phyloP scores from a whole-genome alignment of 2,797 vertebrate genomes.

The Sebastes diploproa region DNA sequence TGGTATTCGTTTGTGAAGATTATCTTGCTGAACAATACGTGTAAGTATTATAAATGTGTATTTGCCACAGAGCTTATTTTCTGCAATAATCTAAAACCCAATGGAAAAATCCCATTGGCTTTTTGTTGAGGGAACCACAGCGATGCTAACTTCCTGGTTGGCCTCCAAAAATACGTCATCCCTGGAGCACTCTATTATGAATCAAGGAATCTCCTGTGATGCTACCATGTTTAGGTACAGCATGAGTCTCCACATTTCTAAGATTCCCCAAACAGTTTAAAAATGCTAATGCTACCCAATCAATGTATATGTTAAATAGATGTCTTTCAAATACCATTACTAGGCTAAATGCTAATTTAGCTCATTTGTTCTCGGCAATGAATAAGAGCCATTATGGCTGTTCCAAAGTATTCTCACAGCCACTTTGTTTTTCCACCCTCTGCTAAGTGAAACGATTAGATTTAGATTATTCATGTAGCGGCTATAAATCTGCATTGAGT shows the following conservation, averaged over 20 bases:
- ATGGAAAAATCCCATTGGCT: no score
- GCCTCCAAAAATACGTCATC: no score
- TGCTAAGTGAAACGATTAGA: conserved; percentile 45
- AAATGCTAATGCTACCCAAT: neutral
- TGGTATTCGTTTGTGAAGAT: no score
- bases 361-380: conserved; percentile 19
- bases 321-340: conserved; percentile 11
- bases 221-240: neutral
- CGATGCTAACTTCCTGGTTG: no score
- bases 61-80: no score
- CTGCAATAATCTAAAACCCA: no score
- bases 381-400: neutral
- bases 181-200: neutral
- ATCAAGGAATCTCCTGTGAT: neutral
- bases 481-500: conserved; percentile 24
- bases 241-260: neutral
- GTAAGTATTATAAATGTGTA: no score
- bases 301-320: neutral
- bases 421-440: conserved; percentile 24
- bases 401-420: conserved; percentile 14
- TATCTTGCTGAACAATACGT: no score
- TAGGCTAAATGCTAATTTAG: conserved; percentile 28
- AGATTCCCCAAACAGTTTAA: neutral
- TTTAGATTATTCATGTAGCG: conserved; percentile 46
- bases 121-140: no score